Percentiles rank a stretch among this genome's conserved stretches.
Conservation (phyloP, 2,797 vertebrate species). For the Enteromius anoplus region DNA sequence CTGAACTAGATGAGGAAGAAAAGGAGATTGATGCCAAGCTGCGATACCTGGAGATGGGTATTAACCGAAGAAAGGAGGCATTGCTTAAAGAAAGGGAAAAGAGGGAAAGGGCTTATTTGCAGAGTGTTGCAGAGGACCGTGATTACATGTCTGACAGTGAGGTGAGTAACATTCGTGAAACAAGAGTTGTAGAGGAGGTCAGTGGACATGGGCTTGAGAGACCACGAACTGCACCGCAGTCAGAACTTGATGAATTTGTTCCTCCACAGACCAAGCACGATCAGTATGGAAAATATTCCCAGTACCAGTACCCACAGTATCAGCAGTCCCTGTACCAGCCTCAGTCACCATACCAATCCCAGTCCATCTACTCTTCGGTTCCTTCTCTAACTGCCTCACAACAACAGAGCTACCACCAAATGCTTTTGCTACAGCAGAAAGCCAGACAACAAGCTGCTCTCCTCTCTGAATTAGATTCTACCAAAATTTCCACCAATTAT, state of each 20-base stretch:
- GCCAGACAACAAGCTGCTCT: slow-evolving; percentile 90
- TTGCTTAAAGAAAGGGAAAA: slow-evolving; percentile 96
- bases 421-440: slow-evolving; percentile 94
- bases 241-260: slow-evolving; percentile 92
- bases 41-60: slow-evolving; percentile 98
- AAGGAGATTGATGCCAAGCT: slow-evolving; percentile 99
- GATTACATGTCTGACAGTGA: slow-evolving; percentile 99
- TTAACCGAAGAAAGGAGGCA: slow-evolving; percentile 95
- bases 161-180: slow-evolving; percentile 91
- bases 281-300: slow-evolving; percentile 90
- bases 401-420: slow-evolving; percentile 88
- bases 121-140: slow-evolving; percentile 96
- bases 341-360: slow-evolving; percentile 94
- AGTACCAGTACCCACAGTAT: slow-evolving; percentile 90
- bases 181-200: slow-evolving; percentile 79
- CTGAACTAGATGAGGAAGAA: slow-evolving; percentile 97
- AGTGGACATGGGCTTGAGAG: slow-evolving; percentile 86
- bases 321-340: slow-evolving; percentile 88
- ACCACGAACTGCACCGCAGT: slow-evolving; percentile 93
- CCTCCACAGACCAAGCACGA: slow-evolving; percentile 93
- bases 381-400: slow-evolving; percentile 91
- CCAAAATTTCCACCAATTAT: slow-evolving; percentile 88
- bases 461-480: slow-evolving; percentile 87
- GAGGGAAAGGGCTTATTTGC: slow-evolving; percentile 94
- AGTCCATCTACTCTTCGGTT: slow-evolving; percentile 93